Evolutionary conservation across 1,140 invertebrate genomes (phyloP).

Genomic region (Cyclargus thomasi): DNA sequence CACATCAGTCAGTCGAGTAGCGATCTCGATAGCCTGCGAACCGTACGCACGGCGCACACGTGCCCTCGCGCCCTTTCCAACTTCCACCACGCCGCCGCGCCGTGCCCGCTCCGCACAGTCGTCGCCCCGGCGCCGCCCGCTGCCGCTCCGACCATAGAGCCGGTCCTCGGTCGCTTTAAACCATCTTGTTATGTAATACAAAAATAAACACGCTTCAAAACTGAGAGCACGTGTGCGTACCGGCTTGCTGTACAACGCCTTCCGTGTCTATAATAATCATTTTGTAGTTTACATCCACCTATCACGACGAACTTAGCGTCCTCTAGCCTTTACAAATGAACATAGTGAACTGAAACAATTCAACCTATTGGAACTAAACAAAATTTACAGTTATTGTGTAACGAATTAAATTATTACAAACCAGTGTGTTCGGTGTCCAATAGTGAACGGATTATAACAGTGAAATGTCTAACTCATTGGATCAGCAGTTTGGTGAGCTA

Average conservation of each 20-base stretch:
- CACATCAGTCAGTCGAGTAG: constrained; percentile 63
- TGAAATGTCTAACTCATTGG: constrained; percentile 66
- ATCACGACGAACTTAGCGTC: constrained; percentile 24
- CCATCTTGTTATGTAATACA: constrained; percentile 56
- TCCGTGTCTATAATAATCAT: constrained; percentile 3
- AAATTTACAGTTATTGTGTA: not conserved
- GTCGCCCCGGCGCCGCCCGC: constrained; percentile 33
- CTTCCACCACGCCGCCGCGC: constrained; percentile 36
- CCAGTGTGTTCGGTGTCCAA: constrained; percentile 32
- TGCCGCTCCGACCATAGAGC: constrained; percentile 12
- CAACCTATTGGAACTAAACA: not conserved
- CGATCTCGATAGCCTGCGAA: constrained; percentile 60
- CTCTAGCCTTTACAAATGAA: constrained; percentile 11
- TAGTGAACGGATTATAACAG: constrained; percentile 34
- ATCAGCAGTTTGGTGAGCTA: constrained; percentile 63
- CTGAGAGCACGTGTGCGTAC: constrained; percentile 57
- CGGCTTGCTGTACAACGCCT: constrained; percentile 35
- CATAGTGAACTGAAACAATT: constrained; percentile 1
- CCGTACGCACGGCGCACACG: constrained; percentile 64
- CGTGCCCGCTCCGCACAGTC: constrained; percentile 29
- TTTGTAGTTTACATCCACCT: constrained; percentile 22
- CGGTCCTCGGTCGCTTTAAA: constrained; percentile 45
- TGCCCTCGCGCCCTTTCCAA: constrained; percentile 52
- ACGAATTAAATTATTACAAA: not conserved
- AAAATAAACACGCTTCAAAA: constrained; percentile 55